phyloP scores from a whole-genome alignment of 2,888 invertebrate genomes.

The Crematogaster levior region DNA sequence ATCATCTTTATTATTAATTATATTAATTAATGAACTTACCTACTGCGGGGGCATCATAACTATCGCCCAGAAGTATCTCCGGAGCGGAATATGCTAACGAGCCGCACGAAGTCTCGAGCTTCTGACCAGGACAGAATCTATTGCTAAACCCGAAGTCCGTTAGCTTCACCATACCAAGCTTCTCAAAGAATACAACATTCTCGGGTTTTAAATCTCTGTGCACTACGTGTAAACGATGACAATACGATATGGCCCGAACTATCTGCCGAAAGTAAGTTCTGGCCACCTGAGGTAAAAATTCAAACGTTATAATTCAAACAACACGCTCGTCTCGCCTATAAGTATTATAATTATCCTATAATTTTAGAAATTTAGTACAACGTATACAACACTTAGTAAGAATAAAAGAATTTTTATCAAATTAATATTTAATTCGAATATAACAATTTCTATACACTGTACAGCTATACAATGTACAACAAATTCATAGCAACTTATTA shows the following conservation, averaged over 20 bases:
- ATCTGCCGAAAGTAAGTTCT: constrained; percentile 98
- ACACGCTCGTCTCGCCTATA: background rate
- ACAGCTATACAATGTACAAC: too few species aligned
- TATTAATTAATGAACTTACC: constrained; percentile 87
- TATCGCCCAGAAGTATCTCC: constrained; percentile 98
- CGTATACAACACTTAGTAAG: background rate
- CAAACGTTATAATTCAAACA: background rate
- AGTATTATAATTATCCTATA: background rate
- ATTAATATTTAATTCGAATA: background rate
- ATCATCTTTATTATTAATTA: constrained; percentile 17
- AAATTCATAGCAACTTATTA: background rate
- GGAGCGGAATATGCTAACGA: constrained; percentile 99
- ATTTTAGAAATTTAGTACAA: background rate
- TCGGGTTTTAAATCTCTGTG: constrained; percentile 99
- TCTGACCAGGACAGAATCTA: constrained; percentile 97
- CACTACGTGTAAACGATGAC: constrained; percentile 96
- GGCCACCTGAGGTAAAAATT: constrained; percentile 87
- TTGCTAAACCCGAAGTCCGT: constrained; percentile 99
- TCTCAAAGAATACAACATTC: constrained; percentile 99
- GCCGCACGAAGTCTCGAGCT: constrained; percentile 99
- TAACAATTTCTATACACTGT: too few species aligned
- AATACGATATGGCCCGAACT: constrained; percentile 98
- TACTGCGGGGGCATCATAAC: constrained; percentile 99
- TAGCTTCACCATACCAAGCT: constrained; percentile 97
- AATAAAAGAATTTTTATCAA: background rate